Conservation (phyloP, 2,113 vertebrate genomes). For the Nycticryphes semicollaris region DNA sequence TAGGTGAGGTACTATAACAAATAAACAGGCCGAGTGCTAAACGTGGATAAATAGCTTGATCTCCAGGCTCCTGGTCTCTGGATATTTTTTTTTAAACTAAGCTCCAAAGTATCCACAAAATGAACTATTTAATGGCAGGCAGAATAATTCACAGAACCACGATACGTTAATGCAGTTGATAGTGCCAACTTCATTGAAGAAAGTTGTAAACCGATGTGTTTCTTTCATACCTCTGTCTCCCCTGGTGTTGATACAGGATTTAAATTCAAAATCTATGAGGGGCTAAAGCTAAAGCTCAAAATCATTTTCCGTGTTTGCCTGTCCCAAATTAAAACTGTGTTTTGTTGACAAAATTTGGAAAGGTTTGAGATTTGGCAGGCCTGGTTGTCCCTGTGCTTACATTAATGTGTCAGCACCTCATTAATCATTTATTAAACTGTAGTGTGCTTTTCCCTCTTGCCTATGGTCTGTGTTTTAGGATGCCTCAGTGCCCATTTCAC, state of each 20-base stretch:
- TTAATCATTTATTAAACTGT: constrained; percentile 72
- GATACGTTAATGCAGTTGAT: not conserved
- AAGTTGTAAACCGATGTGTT: constrained; percentile 27
- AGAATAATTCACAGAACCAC: constrained; percentile 24
- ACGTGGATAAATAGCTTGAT: constrained; percentile 57
- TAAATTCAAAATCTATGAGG: constrained; percentile 57
- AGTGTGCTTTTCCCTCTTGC: constrained; percentile 44
- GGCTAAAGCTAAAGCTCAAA: constrained; percentile 54
- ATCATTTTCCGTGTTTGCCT: constrained; percentile 69
- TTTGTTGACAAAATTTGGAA: constrained; percentile 77
- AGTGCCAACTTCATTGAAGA: constrained; percentile 39
- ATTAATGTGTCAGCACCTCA: constrained; percentile 74
- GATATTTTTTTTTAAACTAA: not conserved
- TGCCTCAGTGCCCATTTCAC: constrained; percentile 34
- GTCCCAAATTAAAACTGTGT: constrained; percentile 71
- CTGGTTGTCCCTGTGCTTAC: constrained; percentile 66
- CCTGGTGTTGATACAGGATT: constrained; percentile 53
- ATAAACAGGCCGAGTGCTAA: constrained; percentile 33
- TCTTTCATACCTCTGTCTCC: constrained; percentile 48
- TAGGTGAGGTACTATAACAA: constrained; percentile 53
- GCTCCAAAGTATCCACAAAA: constrained; percentile 21
- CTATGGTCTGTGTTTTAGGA: constrained; percentile 59
- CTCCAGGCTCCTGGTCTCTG: constrained; percentile 17
- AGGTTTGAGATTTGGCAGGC: constrained; percentile 71
- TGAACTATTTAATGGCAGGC: constrained; percentile 16